Percentiles rank a stretch among this genome's conserved stretches.
These are phyloP conservation scores for Tupaia chinensis DNA, from an alignment of 2,113 vertebrate genomes.

Conservation along the genomic window DNA sequence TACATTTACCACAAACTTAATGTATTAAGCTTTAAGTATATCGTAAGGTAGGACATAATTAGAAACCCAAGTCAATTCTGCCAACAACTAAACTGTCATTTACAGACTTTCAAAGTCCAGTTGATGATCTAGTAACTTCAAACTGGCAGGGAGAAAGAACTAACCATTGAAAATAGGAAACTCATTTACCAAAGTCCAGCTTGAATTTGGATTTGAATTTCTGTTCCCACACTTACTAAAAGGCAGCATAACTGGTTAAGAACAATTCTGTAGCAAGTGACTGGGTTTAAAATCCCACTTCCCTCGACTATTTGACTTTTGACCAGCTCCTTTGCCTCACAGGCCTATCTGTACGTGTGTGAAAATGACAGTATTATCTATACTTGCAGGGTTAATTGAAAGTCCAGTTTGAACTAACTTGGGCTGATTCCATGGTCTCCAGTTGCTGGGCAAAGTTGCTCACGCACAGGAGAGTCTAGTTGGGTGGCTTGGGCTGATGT, in stretches of 20 bases:
- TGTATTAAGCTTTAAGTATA: neutral
- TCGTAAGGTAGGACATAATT: neutral
- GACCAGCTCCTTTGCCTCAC: neutral
- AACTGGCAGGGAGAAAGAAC: neutral
- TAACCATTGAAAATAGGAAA: neutral
- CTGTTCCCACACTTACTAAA: neutral
- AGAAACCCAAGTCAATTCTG: neutral
- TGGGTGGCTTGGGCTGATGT: no score
- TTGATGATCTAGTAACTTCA: neutral
- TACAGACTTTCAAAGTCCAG: neutral
- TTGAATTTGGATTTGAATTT: neutral
- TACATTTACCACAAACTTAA: neutral
- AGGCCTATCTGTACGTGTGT: neutral
- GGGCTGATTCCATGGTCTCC: no score
- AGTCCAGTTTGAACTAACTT: no score
- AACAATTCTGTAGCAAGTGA: neutral
- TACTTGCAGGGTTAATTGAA: neutral
- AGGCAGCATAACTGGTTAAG: neutral
- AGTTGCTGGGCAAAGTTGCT: no score
- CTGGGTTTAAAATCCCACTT: neutral
- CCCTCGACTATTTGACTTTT: neutral
- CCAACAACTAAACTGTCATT: neutral
- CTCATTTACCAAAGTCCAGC: neutral
- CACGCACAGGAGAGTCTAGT: no score
- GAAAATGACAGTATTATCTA: neutral